Conservation (phyloP, 2,797 vertebrate species). For the Sebastes ruberrimus region DNA sequence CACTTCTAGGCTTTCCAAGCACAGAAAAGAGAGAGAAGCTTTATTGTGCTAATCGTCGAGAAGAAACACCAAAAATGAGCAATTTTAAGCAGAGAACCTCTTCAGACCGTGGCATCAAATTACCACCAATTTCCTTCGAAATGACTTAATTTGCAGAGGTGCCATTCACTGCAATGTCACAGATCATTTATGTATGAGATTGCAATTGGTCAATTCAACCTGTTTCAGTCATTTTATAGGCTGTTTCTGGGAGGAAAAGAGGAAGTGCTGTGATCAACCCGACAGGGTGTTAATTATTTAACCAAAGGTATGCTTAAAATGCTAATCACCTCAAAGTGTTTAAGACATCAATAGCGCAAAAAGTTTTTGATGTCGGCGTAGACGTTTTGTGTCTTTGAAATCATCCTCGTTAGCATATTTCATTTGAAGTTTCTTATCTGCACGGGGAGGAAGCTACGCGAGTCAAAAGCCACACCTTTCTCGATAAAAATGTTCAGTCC, state of each 20-base stretch:
- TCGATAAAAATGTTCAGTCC: neutral
- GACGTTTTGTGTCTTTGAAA: conserved; percentile 12
- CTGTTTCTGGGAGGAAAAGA: conserved; percentile 10
- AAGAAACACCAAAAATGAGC: conserved; percentile 40
- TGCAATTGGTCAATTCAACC: conserved; percentile 61
- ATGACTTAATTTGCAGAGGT: conserved; percentile 56
- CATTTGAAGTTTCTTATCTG: conserved; percentile 33
- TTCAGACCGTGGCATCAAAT: conserved; percentile 59
- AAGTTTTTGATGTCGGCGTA: conserved; percentile 26
- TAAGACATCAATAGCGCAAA: conserved; percentile 23
- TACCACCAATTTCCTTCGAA: conserved; percentile 57
- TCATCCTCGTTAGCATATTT: conserved; percentile 36
- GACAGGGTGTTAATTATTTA: conserved; percentile 53
- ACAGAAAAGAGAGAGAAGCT: conserved; percentile 9
- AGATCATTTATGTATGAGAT: conserved; percentile 58
- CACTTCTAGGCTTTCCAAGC: conserved; percentile 15
- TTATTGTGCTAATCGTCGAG: conserved; percentile 48
- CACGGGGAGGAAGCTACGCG: neutral
- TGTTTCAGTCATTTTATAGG: conserved; percentile 43
- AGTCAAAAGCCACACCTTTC: neutral
- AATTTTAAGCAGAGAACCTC: conserved; percentile 28
- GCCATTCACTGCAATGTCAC: conserved; percentile 51
- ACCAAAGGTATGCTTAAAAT: conserved; percentile 51
- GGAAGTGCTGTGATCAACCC: conserved; percentile 30
- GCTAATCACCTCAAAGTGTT: conserved; percentile 50